Evolutionary conservation across 1,140 invertebrate genomes (phyloP), one percentile per base, ranked within the genome.

Genomic region (Cydia pomonella): DNA sequence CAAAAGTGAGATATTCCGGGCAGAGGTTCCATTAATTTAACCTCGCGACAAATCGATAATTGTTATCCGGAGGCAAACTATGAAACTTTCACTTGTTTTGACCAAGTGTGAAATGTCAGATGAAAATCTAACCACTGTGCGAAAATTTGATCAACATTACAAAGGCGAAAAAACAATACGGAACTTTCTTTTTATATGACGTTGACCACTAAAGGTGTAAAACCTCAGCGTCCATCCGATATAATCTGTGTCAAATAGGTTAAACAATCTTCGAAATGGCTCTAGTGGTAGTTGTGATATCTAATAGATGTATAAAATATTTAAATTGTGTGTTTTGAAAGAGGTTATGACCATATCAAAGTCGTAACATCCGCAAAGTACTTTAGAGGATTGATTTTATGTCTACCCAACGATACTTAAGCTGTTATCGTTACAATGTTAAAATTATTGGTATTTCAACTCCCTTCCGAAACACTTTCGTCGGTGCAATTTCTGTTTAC

Each of bases 401-500:
- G 50, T 53, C 16, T 53, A 53, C 18, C 16, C 50, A 53, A n/a
- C 21, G 10, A 59, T 23, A 59, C 21, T 59, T 59, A 69, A 18
- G n/a, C 27, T 33, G 18, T 69, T 33, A 41, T 69, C 64, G 64
- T 18, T 69, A 33, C 64, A 69, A 33, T 33, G 27, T n/a, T 69
- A 38, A 69, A 69, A 69, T 69, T 69, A 69, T 69, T 69, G 13
- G 27, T 69, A 33, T 69, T 21, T 69, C 64, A 18, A 69, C 64
- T 38, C 27, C 64, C 27, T 69, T 69, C 5, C 64, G 64, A 69
- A 69, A 69, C 78, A 84, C 84, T 86, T 84, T 88, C 80, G 73
- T 77, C 80, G 69, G 73, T 75, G 73, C 79, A 84, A 80, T 85
- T 82, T 79, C 82, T 82, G 79, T 87, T 85, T 86, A 82, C 83